phyloP scores from a whole-genome alignment of 2,797 vertebrate genomes.

The Menidia menidia region DNA sequence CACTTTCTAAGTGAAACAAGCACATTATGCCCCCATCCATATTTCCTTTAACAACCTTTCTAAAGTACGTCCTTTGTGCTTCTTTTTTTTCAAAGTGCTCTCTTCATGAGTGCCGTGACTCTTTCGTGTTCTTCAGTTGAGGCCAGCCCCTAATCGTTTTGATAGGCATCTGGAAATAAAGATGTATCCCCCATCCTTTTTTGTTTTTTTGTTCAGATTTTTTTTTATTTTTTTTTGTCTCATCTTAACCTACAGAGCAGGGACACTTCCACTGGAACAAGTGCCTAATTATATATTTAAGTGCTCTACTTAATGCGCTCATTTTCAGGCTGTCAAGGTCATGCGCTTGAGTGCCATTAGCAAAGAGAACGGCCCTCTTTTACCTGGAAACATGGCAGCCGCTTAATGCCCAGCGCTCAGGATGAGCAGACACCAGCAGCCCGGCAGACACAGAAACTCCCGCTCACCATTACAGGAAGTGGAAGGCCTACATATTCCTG shows the following conservation, averaged over 20 bases:
- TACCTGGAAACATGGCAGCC: constrained; percentile 67
- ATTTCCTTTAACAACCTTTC: constrained; percentile 20
- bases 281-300: constrained; percentile 84
- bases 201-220: neutral
- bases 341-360: constrained; percentile 77
- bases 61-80: neutral
- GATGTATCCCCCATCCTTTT: constrained; percentile 18
- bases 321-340: constrained; percentile 83
- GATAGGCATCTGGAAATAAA: constrained; percentile 50
- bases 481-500: constrained; percentile 16
- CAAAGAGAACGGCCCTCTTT: constrained; percentile 62
- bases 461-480: constrained; percentile 4
- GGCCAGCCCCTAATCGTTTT: constrained; percentile 67
- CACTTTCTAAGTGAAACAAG: constrained; percentile 10
- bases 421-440: constrained; percentile 37
- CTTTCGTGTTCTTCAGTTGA: constrained; percentile 59
- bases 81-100: neutral
- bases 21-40: constrained; percentile 3
- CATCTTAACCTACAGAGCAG: constrained; percentile 72
- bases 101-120: constrained; percentile 37
- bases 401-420: constrained; percentile 48
- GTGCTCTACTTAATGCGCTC: constrained; percentile 83
- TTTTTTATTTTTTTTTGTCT: constrained; percentile 31
- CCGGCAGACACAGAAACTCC: constrained; percentile 14
- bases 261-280: constrained; percentile 71